These are phyloP conservation scores for Caenorhabditis virilis DNA, from an alignment of 2,888 invertebrate species.

Conservation along the genomic window DNA sequence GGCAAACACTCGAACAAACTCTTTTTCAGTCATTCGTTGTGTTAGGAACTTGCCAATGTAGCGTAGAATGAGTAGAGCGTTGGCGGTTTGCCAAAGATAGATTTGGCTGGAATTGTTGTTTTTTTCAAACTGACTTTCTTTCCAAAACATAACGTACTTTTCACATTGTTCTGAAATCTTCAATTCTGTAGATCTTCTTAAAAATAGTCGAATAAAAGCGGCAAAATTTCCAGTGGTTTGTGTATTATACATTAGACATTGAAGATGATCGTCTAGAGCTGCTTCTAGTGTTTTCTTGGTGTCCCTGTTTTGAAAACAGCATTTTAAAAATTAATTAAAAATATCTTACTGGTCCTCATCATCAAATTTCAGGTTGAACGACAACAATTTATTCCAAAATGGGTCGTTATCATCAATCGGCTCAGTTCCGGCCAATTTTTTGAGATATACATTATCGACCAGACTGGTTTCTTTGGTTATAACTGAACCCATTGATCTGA, in stretches of 20 bases:
- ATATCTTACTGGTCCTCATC: constrained; percentile 55
- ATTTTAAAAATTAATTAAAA: background rate
- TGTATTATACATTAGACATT: constrained; percentile 80
- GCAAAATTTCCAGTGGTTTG: constrained; percentile 86
- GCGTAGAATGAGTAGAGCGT: constrained; percentile 87
- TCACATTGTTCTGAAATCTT: constrained; percentile 85
- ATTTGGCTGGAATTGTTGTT: constrained; percentile 73
- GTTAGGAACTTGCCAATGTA: constrained; percentile 83
- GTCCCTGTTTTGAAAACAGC: constrained; percentile 32
- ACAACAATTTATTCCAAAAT: constrained; percentile 90
- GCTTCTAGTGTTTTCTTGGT: constrained; percentile 76
- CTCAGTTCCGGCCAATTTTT: constrained; percentile 72
- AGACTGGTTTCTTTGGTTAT: constrained; percentile 47
- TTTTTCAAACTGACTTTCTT: background rate
- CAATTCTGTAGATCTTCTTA: constrained; percentile 82
- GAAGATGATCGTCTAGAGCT: constrained; percentile 78
- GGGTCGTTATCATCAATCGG: constrained; percentile 83
- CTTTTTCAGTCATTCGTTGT: constrained; percentile 86
- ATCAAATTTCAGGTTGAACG: constrained; percentile 75
- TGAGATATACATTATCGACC: constrained; percentile 53
- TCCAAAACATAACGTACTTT: constrained; percentile 75
- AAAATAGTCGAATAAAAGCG: constrained; percentile 83
- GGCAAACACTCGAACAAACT: constrained; percentile 74
- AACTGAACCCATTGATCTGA: constrained; percentile 46
- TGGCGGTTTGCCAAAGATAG: constrained; percentile 91